phyloP scores from a whole-genome alignment of 2,113 vertebrate genomes.

The Gavialis gangeticus region DNA sequence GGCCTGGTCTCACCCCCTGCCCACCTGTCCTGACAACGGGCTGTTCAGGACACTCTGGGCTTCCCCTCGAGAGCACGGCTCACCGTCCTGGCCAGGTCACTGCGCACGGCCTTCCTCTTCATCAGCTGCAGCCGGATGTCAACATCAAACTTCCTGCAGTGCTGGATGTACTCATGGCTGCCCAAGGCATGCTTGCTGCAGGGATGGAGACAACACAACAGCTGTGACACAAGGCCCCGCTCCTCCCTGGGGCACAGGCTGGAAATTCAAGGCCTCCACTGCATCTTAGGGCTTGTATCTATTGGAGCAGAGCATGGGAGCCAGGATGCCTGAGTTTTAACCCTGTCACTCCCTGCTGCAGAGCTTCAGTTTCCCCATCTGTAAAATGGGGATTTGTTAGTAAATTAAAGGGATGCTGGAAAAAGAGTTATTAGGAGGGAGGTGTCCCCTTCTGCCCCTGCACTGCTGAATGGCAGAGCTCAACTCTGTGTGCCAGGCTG shows the following conservation, averaged over 20 bases:
- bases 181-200: constrained; percentile 89
- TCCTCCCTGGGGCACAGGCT: neutral
- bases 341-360: neutral
- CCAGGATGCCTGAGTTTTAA: neutral
- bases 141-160: constrained; percentile 92
- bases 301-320: no score
- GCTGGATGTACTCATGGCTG: constrained; percentile 92
- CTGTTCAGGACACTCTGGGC: accelerated
- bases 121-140: constrained; percentile 89
- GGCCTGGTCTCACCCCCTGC: neutral
- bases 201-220: neutral
- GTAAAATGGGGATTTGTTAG: neutral
- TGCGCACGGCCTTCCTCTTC: constrained; percentile 78
- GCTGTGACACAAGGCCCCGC: neutral
- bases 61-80: neutral
- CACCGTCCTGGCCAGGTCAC: constrained; percentile 89
- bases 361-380: accelerated
- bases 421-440: constrained; percentile 18
- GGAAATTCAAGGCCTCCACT: neutral
- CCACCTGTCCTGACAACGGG: no score
- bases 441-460: constrained; percentile 14
- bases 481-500: neutral
- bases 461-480: neutral
- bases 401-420: neutral
- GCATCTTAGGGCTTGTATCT: neutral